Evolutionary conservation across 1,140 invertebrate species (phyloP).

Genomic region (Steinernema khuongi): DNA sequence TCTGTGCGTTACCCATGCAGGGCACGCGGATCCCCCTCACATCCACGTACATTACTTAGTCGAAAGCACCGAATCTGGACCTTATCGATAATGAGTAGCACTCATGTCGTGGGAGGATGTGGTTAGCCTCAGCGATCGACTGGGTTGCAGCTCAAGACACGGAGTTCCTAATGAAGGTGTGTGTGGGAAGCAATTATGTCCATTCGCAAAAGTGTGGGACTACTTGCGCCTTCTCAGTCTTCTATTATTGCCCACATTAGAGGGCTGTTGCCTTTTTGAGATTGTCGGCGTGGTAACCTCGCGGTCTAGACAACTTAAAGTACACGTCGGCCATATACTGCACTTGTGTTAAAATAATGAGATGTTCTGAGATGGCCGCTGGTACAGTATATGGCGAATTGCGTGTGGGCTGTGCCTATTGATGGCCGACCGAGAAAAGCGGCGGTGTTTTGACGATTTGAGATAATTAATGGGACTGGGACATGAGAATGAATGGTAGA

Average conservation of each 20-base stretch:
- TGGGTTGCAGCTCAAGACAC: too few relatives aligned
- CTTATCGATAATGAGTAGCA: slow-evolving; percentile 8
- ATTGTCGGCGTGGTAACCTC: not conserved
- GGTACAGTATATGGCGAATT: not conserved
- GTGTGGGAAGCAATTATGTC: slow-evolving; percentile 3
- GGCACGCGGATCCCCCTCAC: not conserved
- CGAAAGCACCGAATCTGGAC: not conserved
- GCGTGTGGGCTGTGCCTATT: too few relatives aligned
- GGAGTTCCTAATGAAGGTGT: not conserved
- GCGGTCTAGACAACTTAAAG: slow-evolving; percentile 6
- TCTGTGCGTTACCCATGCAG: not conserved
- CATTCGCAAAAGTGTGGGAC: not conserved
- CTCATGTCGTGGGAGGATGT: not conserved
- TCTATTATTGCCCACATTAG: not conserved
- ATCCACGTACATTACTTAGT: not conserved
- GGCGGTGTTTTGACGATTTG: not conserved
- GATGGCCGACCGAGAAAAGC: not conserved
- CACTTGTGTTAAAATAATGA: slow-evolving; percentile 12
- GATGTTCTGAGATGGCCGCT: not conserved
- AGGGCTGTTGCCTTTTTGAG: not conserved
- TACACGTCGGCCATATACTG: not conserved
- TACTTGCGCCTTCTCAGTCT: not conserved
- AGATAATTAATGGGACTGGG: not conserved
- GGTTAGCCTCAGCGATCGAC: too few relatives aligned
- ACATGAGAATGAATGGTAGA: not conserved